Evolutionary conservation across 2,113 vertebrate genomes (phyloP).

Genomic region (Hypocryptadius cinnamomeus): DNA sequence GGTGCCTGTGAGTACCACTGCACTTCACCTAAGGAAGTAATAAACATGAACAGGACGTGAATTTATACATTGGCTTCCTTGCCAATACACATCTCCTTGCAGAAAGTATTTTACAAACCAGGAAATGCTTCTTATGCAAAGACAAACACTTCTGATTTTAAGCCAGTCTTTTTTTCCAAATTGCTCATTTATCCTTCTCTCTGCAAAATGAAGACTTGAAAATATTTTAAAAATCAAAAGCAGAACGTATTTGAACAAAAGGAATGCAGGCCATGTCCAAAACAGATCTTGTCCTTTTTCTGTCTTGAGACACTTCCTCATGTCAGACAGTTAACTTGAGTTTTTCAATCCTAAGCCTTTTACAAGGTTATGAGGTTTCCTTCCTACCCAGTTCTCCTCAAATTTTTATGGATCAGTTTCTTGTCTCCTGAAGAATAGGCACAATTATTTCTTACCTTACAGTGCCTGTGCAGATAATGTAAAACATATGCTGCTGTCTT

Average conservation of each 20-base stretch:
- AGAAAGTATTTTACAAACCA: neutral
- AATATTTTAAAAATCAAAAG: neutral
- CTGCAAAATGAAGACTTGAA: neutral
- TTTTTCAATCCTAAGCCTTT: neutral
- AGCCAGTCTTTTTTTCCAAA: neutral
- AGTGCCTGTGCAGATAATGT: neutral
- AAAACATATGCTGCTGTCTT: conserved; percentile 28
- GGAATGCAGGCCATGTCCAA: neutral
- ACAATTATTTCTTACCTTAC: conserved; percentile 26
- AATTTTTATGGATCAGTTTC: neutral
- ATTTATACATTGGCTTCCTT: neutral
- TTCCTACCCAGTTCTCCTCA: neutral
- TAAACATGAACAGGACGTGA: neutral
- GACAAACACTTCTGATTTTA: neutral
- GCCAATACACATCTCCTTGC: neutral
- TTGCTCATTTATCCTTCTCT: neutral
- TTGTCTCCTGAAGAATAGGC: neutral
- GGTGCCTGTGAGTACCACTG: neutral
- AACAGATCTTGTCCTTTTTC: neutral
- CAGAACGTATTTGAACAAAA: neutral
- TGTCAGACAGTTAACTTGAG: neutral
- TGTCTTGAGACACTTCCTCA: neutral
- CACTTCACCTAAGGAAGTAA: neutral
- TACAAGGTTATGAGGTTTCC: neutral
- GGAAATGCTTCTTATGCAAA: neutral